A percentile compares a stretch with the other conserved stretches of the same genome.
These are phyloP conservation scores for Chelon auratus DNA, from an alignment of 2,797 vertebrate species.

Conservation along the genomic window DNA sequence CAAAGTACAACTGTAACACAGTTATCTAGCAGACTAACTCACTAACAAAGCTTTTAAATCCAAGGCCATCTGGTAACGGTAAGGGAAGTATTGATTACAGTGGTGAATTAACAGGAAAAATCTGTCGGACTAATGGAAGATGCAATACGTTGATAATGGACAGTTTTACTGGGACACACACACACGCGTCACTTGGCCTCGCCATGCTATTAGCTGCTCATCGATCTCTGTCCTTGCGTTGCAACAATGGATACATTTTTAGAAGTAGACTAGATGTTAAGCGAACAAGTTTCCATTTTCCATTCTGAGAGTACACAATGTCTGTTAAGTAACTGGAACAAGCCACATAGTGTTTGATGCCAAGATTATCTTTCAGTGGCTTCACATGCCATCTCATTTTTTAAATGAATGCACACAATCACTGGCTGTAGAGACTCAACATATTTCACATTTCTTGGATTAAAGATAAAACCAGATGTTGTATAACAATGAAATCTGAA, in stretches of 20 bases:
- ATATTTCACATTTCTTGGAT: too few species aligned
- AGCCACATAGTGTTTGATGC: too few species aligned
- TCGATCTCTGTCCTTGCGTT: conserved; percentile 38
- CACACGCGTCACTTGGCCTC: conserved; percentile 41
- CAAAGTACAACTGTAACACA: conserved; percentile 36
- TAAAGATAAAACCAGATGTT: too few species aligned
- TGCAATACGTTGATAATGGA: conserved; percentile 67
- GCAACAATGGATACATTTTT: conserved; percentile 15
- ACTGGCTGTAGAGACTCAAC: too few species aligned
- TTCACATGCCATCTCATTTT: too few species aligned
- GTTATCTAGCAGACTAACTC: conserved; percentile 56
- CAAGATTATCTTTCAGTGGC: too few species aligned
- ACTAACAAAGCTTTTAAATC: conserved; percentile 74
- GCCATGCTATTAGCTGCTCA: conserved; percentile 40
- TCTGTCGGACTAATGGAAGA: conserved; percentile 71
- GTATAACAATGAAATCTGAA: too few species aligned
- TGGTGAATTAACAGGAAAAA: conserved; percentile 63
- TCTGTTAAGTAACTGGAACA: not conserved
- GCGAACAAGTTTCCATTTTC: not conserved
- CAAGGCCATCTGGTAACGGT: conserved; percentile 66
- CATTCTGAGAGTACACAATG: conserved; percentile 15
- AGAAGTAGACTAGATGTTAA: conserved; percentile 20
- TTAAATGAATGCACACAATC: too few species aligned
- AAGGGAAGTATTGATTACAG: conserved; percentile 67
- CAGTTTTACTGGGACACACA: conserved; percentile 54